Evolutionary conservation across 1,140 invertebrate genomes (phyloP).

Genomic region (Listronotus bonariensis): DNA sequence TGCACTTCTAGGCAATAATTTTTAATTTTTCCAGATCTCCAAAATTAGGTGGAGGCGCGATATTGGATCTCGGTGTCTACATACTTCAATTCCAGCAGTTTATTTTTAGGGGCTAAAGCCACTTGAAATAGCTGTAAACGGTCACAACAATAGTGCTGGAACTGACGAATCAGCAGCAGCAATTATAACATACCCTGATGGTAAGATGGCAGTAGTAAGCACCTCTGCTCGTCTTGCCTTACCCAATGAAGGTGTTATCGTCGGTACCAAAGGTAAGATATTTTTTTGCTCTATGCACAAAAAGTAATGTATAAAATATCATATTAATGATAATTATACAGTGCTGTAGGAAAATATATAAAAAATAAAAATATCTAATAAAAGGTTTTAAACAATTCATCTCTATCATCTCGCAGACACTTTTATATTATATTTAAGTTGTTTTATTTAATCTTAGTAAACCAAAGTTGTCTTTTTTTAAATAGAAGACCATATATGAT

Average conservation of each 20-base stretch:
- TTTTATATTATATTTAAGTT: too few relatives aligned
- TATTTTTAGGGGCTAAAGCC: conserved; percentile 71
- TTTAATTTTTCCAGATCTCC: conserved; percentile 35
- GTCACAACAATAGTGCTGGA: conserved; percentile 70
- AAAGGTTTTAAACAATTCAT: too few relatives aligned
- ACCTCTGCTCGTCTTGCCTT: conserved; percentile 60
- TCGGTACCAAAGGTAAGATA: conserved; percentile 68
- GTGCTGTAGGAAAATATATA: background rate
- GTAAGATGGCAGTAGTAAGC: conserved; percentile 67
- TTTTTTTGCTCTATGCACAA: background rate
- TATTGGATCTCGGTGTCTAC: conserved; percentile 86
- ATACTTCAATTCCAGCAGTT: conserved; percentile 73
- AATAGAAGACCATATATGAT: too few relatives aligned
- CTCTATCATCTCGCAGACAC: too few relatives aligned
- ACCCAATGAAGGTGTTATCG: conserved; percentile 68
- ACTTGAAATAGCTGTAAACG: conserved; percentile 64
- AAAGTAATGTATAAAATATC: too few relatives aligned
- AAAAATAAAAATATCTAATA: too few relatives aligned
- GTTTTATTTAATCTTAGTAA: too few relatives aligned
- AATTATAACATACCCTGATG: conserved; percentile 66
- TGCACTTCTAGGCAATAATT: too few relatives aligned
- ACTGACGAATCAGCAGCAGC: conserved; percentile 70
- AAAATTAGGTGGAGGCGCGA: conserved; percentile 74
- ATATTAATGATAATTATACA: background rate
- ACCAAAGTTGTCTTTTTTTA: too few relatives aligned